A percentile compares a stretch with the other conserved stretches of the same genome.
These are phyloP conservation scores for Campoplex capitator DNA, from an alignment of 2,888 invertebrate species.

Conservation along the genomic window DNA sequence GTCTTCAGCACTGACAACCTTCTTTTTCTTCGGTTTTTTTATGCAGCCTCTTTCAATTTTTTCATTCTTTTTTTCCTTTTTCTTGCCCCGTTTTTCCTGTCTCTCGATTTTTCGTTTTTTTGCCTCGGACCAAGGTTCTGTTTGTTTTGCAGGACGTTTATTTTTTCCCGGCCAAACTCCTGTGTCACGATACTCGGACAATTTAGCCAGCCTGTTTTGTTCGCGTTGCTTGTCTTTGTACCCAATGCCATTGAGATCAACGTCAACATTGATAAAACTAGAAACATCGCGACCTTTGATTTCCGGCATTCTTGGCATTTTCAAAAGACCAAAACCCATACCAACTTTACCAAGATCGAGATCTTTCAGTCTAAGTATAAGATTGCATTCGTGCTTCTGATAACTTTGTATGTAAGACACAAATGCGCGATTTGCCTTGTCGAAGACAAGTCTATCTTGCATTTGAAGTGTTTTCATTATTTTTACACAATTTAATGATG, in stretches of 20 bases:
- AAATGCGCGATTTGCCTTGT: constrained; percentile 96
- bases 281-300: constrained; percentile 88
- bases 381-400: constrained; percentile 97
- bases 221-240: constrained; percentile 94
- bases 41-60: constrained; percentile 83
- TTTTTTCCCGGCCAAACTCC: constrained; percentile 91
- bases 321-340: constrained; percentile 94
- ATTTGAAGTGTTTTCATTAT: constrained; percentile 88
- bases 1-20: constrained; percentile 89
- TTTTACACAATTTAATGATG: constrained; percentile 84
- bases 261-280: constrained; percentile 86
- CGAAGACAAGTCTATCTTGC: constrained; percentile 91
- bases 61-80: constrained; percentile 87
- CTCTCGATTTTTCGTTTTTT: constrained; percentile 90
- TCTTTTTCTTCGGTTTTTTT: constrained; percentile 84
- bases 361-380: constrained; percentile 95
- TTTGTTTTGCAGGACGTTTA: constrained; percentile 87
- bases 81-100: constrained; percentile 87
- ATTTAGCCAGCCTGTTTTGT: constrained; percentile 89
- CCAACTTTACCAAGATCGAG: constrained; percentile 94
- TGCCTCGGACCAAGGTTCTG: constrained; percentile 92
- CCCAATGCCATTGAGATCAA: constrained; percentile 91
- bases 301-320: constrained; percentile 98
- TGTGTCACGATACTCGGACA: constrained; percentile 89
- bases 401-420: constrained; percentile 98